A percentile compares a stretch with the other conserved stretches of the same genome.
Evolutionary conservation across 2,888 invertebrate genomes (phyloP).

Genomic region (Acholoe squamosa): DNA sequence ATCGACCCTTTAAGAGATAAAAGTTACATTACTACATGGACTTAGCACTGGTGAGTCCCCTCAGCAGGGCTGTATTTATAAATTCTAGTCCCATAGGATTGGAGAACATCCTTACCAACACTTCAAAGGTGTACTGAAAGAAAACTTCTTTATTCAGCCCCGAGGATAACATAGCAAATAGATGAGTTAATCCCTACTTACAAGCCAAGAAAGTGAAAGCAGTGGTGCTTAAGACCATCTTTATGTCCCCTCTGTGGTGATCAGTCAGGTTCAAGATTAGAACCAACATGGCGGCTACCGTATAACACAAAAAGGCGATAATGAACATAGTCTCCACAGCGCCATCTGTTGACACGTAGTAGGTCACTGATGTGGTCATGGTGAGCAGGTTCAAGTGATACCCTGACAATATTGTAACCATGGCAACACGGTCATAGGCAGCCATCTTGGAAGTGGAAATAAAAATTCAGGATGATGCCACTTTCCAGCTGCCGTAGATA

Average conservation of each 20-base stretch:
- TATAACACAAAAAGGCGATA: slow-evolving; percentile 17
- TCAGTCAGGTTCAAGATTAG: neutral
- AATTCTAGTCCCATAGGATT: no score
- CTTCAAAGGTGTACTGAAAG: no score
- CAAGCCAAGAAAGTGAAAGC: neutral
- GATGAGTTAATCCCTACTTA: neutral
- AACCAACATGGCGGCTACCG: neutral
- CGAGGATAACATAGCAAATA: no score
- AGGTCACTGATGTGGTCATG: neutral
- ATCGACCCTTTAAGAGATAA: no score
- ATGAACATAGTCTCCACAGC: slow-evolving; percentile 39
- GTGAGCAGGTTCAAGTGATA: neutral
- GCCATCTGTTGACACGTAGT: slow-evolving; percentile 5
- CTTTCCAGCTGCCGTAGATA: no score
- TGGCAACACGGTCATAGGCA: neutral
- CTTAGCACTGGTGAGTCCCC: no score
- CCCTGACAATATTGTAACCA: neutral
- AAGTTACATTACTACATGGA: no score
- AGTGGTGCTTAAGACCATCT: neutral
- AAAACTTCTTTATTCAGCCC: no score
- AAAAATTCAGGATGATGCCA: neutral
- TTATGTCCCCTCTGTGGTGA: neutral
- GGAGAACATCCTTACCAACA: no score
- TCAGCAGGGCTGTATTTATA: no score
- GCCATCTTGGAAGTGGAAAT: neutral